phyloP scores from a whole-genome alignment of 2,113 vertebrate species.

The Pseudopipra pipra region DNA sequence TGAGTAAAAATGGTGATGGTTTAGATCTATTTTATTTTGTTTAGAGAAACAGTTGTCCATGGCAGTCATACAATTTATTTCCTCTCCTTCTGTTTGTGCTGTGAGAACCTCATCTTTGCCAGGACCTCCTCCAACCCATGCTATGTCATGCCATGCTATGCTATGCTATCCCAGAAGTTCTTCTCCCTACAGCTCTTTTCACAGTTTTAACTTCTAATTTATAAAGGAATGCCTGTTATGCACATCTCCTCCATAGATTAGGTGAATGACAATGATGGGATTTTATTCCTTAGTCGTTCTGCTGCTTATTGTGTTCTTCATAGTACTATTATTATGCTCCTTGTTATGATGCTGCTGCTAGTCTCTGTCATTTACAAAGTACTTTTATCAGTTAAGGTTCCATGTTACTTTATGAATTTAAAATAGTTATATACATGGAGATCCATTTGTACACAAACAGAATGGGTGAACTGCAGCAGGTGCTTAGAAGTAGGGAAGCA shows the following conservation, averaged over 20 bases:
- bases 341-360: background rate
- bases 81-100: background rate
- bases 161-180: background rate
- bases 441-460: background rate
- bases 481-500: background rate
- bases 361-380: background rate
- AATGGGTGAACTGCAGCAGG: background rate
- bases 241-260: background rate
- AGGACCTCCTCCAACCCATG: background rate
- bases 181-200: slow-evolving; percentile 12
- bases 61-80: slow-evolving; percentile 8
- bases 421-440: background rate
- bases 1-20: background rate
- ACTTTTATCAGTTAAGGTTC: background rate
- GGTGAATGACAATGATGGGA: background rate
- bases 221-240: background rate
- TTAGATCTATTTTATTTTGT: slow-evolving; percentile 10
- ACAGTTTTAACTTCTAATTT: background rate
- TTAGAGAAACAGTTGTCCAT: slow-evolving; percentile 34
- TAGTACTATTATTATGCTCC: background rate
- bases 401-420: background rate
- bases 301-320: background rate
- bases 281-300: background rate
- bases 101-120: background rate
- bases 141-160: background rate